phyloP scores from a whole-genome alignment of 92 coral and sea anemone species.

The Epizoanthus scotinus region DNA sequence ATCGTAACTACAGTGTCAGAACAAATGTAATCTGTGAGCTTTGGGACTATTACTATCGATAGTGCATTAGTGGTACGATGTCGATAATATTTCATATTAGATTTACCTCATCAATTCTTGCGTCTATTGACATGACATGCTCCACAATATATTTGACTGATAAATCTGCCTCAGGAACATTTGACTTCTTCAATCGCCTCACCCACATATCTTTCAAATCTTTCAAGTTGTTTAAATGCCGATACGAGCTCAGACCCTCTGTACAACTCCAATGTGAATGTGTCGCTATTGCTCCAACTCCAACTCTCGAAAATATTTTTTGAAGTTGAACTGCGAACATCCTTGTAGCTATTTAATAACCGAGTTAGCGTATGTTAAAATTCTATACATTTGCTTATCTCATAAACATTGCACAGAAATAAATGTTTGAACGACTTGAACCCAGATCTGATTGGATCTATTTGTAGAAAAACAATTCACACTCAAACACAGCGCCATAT shows the following conservation, averaged over 20 bases:
- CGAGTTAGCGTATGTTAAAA: neutral
- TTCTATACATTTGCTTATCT: neutral
- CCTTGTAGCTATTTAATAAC: neutral
- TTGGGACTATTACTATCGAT: too few species aligned
- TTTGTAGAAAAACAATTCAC: neutral
- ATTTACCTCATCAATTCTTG: slow-evolving; percentile 38
- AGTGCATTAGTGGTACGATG: too few species aligned
- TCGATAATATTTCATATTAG: too few species aligned
- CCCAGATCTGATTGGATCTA: neutral
- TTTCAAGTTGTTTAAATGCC: slow-evolving; percentile 21
- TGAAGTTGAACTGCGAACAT: neutral
- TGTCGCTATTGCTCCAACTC: too few species aligned
- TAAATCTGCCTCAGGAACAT: slow-evolving; percentile 66
- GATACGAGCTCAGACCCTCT: neutral
- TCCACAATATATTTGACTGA: slow-evolving; percentile 63
- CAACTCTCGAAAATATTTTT: neutral
- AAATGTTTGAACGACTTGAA: too few species aligned
- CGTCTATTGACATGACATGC: slow-evolving; percentile 54
- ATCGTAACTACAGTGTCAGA: too few species aligned
- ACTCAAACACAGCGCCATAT: neutral
- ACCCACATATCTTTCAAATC: slow-evolving; percentile 48
- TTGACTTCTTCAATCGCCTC: slow-evolving; percentile 30
- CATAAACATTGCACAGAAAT: too few species aligned
- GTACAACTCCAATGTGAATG: too few species aligned
- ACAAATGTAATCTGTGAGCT: too few species aligned